Evolutionary conservation across 2,797 vertebrate genomes (phyloP).

Genomic region (Toxotes lorentzi): DNA sequence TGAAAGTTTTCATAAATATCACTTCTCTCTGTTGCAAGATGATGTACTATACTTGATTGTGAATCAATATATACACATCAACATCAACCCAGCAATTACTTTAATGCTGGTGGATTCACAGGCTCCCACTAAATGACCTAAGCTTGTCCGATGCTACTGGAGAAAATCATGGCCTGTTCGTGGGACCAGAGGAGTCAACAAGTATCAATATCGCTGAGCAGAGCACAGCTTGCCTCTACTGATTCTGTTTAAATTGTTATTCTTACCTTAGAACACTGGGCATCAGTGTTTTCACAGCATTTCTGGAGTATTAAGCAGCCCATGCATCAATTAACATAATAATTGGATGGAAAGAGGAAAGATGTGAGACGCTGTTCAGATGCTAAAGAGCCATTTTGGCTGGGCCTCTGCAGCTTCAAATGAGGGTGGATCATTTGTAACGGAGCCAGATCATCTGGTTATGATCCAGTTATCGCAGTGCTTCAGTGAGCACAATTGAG

Average conservation of each 20-base stretch:
- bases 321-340: conserved; percentile 76
- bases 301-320: conserved; percentile 66
- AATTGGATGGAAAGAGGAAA: conserved; percentile 55
- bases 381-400: conserved; percentile 67
- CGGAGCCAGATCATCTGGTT: conserved; percentile 75
- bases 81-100: not conserved
- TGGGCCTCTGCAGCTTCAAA: conserved; percentile 61
- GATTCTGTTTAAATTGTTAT: conserved; percentile 63
- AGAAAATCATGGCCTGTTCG: conserved; percentile 11
- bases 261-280: conserved; percentile 53
- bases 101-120: not conserved
- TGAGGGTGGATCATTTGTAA: conserved; percentile 73
- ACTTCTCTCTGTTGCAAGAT: not conserved
- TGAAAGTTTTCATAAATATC: not conserved
- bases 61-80: conserved; percentile 1
- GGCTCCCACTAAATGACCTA: conserved; percentile 8
- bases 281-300: conserved; percentile 62
- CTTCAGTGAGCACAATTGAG: conserved; percentile 74
- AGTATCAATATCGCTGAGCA: not conserved
- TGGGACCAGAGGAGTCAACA: conserved; percentile 23
- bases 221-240: conserved; percentile 26
- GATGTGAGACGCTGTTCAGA: conserved; percentile 56
- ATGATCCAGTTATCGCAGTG: conserved; percentile 72
- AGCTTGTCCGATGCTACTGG: conserved; percentile 4
- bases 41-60: not conserved